Percentiles rank a stretch among this genome's conserved stretches.
phyloP scores from a whole-genome alignment of 1,140 invertebrate genomes.

The Dinoponera quadriceps region DNA sequence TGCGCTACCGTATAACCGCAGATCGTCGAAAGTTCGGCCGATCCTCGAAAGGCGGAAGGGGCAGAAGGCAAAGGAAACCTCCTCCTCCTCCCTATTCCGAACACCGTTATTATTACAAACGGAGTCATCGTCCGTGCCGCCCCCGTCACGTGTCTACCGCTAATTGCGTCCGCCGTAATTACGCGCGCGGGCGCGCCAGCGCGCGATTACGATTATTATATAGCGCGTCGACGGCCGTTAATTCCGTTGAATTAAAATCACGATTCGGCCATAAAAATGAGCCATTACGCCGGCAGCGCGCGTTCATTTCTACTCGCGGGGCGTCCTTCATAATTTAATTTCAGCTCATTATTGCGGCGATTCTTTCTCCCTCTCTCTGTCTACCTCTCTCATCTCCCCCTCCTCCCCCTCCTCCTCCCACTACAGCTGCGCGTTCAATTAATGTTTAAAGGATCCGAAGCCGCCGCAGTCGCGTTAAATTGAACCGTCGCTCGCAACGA shows the following conservation, averaged over 20 bases:
- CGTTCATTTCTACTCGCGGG: background rate
- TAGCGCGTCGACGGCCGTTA: background rate
- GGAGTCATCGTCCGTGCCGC: slow-evolving; percentile 6
- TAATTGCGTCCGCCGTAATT: slow-evolving; percentile 49
- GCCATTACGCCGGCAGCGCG: background rate
- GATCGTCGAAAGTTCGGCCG: slow-evolving; percentile 41
- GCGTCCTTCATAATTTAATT: background rate
- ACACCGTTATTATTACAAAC: slow-evolving; percentile 61
- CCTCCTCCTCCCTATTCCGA: background rate
- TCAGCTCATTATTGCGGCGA: background rate
- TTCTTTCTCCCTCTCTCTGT: background rate
- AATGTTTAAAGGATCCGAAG: background rate
- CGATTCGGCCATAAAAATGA: background rate
- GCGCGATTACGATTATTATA: slow-evolving; percentile 33
- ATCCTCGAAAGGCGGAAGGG: background rate
- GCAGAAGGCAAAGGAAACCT: background rate
- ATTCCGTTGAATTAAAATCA: slow-evolving; percentile 8
- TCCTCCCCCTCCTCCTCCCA: too few relatives aligned
- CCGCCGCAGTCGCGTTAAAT: too few relatives aligned
- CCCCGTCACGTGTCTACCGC: slow-evolving; percentile 19
- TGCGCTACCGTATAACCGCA: slow-evolving; percentile 67
- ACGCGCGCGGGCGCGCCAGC: too few relatives aligned
- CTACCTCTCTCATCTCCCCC: background rate
- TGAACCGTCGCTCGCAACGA: too few relatives aligned
- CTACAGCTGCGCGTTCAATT: background rate